Percentiles rank a stretch among this genome's conserved stretches.
Conservation (phyloP, 2,888 invertebrate species). For the Sinodicranocentrus sp. region DNA sequence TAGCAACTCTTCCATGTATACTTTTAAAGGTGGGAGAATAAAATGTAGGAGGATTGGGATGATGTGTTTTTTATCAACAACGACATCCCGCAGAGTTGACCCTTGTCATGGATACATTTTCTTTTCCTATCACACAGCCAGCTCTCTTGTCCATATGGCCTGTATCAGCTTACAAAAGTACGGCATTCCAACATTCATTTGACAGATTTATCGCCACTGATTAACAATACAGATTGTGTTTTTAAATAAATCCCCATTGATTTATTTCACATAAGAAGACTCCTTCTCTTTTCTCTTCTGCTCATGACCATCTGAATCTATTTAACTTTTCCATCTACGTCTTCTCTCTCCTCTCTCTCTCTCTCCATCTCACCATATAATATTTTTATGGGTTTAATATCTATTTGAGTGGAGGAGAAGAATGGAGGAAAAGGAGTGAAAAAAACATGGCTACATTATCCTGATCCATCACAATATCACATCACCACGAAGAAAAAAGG, state of each 20-base stretch:
- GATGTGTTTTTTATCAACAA: slow-evolving; percentile 76
- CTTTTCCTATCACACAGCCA: slow-evolving; percentile 72
- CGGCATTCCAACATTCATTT: slow-evolving; percentile 77
- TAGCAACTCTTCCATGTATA: slow-evolving; percentile 19
- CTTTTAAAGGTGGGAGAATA: slow-evolving; percentile 67
- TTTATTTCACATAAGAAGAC: slow-evolving; percentile 77
- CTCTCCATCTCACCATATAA: slow-evolving; percentile 13
- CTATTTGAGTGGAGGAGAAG: slow-evolving; percentile 13
- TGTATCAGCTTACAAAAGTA: slow-evolving; percentile 77
- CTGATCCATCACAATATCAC: slow-evolving; percentile 20
- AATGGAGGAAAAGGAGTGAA: background rate
- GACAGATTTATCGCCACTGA: slow-evolving; percentile 77
- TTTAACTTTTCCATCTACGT: slow-evolving; percentile 10
- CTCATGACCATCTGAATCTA: slow-evolving; percentile 35
- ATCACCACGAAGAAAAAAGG: no score
- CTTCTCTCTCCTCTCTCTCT: slow-evolving; percentile 32
- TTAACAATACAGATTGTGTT: slow-evolving; percentile 77
- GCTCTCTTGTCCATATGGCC: slow-evolving; percentile 52
- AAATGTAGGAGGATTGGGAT: slow-evolving; percentile 77
- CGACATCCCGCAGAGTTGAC: slow-evolving; percentile 77
- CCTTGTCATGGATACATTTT: slow-evolving; percentile 77
- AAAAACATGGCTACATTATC: slow-evolving; percentile 11
- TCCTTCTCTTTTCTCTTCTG: slow-evolving; percentile 65
- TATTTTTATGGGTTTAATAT: slow-evolving; percentile 59
- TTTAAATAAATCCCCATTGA: slow-evolving; percentile 77